phyloP scores from a whole-genome alignment of 2,888 invertebrate genomes.

The Tetranychus piercei region DNA sequence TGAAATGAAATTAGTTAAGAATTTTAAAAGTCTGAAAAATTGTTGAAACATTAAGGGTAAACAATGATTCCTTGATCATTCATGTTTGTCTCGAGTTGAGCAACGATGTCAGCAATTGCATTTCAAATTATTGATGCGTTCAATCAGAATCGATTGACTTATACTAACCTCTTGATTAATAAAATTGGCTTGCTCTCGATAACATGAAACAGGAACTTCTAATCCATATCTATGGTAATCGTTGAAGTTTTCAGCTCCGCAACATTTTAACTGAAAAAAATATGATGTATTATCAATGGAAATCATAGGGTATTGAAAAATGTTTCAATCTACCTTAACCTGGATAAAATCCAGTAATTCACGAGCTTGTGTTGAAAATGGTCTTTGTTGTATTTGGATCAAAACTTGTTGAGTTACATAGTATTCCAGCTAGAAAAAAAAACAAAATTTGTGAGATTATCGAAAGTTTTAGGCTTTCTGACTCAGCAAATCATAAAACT shows the following conservation, averaged over 20 bases:
- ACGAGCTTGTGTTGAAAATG: conserved; percentile 15
- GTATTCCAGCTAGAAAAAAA: conserved; percentile 18
- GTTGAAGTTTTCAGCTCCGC: conserved; percentile 66
- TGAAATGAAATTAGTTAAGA: background rate
- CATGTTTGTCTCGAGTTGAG: too few species aligned
- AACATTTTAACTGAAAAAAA: conserved; percentile 54
- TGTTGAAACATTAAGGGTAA: too few species aligned
- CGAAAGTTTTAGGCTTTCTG: background rate
- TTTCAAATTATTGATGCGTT: background rate
- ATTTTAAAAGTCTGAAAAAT: background rate
- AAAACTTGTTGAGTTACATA: conserved; percentile 20
- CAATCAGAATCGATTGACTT: too few species aligned
- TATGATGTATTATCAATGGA: background rate
- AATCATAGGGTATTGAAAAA: background rate
- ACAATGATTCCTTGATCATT: too few species aligned
- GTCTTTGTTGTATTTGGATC: conserved; percentile 21
- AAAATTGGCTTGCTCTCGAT: conserved; percentile 18
- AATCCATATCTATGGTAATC: conserved; percentile 42
- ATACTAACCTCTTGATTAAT: conserved; percentile 20
- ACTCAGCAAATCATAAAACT: too few species aligned
- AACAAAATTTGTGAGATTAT: background rate
- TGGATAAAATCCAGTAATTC: conserved; percentile 22
- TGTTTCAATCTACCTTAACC: conserved; percentile 19
- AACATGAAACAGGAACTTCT: conserved; percentile 21
- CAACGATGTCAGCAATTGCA: background rate